Evolutionary conservation across 2,113 vertebrate species (phyloP).

Genomic region (Lepisosteus osseus): DNA sequence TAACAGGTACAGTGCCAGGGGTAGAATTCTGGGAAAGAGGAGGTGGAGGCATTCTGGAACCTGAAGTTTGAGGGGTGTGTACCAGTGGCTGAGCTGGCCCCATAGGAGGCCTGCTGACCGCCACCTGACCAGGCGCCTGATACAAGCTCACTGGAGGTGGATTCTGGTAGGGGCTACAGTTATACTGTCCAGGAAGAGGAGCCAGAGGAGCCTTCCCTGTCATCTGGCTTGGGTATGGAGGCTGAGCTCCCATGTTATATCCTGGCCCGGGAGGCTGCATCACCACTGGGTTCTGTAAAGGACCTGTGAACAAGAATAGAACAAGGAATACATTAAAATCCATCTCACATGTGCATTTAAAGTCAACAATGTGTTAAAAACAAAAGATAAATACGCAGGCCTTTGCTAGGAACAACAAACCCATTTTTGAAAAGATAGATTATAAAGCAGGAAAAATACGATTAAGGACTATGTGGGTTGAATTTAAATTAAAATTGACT

Average conservation of each 20-base stretch:
- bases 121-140: conserved; percentile 66
- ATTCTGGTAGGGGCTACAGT: conserved; percentile 67
- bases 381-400: too few species aligned
- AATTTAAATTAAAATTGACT: neutral
- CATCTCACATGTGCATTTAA: too few species aligned
- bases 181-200: conserved; percentile 65
- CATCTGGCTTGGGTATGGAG: conserved; percentile 59
- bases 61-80: conserved; percentile 47
- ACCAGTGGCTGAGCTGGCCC: conserved; percentile 48
- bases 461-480: neutral
- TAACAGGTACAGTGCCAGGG: conserved; percentile 60
- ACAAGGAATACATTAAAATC: neutral
- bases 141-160: conserved; percentile 60
- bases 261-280: conserved; percentile 66
- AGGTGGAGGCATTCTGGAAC: conserved; percentile 38
- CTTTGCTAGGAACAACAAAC: too few species aligned
- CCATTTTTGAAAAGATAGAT: too few species aligned
- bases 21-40: conserved; percentile 61
- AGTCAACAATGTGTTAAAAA: too few species aligned
- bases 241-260: conserved; percentile 64
- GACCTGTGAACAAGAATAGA: conserved; percentile 65
- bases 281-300: conserved; percentile 72
- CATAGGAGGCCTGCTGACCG: conserved; percentile 60
- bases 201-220: conserved; percentile 69
- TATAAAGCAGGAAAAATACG: too few species aligned